Evolutionary conservation across 2,888 invertebrate species (phyloP), one percentile per base, ranked within the genome.

Genomic region (Stenodema calcarata): DNA sequence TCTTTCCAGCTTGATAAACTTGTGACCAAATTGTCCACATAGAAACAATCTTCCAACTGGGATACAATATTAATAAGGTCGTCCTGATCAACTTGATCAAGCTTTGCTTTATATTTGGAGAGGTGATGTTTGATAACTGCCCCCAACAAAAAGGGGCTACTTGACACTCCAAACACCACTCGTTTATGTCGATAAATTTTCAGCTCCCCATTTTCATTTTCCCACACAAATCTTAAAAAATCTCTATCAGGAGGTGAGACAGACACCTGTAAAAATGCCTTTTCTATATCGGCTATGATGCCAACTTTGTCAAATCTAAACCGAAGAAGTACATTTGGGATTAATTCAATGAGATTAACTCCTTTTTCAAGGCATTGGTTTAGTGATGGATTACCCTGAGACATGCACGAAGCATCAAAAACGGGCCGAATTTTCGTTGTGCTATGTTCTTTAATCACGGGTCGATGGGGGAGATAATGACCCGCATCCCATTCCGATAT

Each of bases 221-320:
- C 18, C 87, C 87, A 87, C 9, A 87, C n/a, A 69, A 87, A 87
- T 27, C 70, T 18, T 18, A 87, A 41, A 42, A n/a, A 87, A 7
- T 87, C 79, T 78, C 87, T 28, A 76, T 87, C 87, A 30, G 54
- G 47, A 23, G 76, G 62, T 18, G 23, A n/a, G 23, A 87, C 41
- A 30, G 41, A 18, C 35, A 87, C 78, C 16, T 87, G 83, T 16
- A 87, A 69, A 70, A 87, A 83, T 23, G 83, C 83, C 42, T 42
- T 28, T 44, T 83, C 18, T 11, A 83, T 70, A 41, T 83, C 83
- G 54, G 83, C 76, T 0, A 54, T 23, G 4, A 87, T 78, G 44
- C 87, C 87, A 69, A 87, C 41, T 9, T 23, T 16, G 2, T 83
- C 35, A 18, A 23, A 7, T 41, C 87, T 7, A 50, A 87, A 87